Evolutionary conservation across 2,888 invertebrate species (phyloP).

Genomic region (Embidobia sp.): DNA sequence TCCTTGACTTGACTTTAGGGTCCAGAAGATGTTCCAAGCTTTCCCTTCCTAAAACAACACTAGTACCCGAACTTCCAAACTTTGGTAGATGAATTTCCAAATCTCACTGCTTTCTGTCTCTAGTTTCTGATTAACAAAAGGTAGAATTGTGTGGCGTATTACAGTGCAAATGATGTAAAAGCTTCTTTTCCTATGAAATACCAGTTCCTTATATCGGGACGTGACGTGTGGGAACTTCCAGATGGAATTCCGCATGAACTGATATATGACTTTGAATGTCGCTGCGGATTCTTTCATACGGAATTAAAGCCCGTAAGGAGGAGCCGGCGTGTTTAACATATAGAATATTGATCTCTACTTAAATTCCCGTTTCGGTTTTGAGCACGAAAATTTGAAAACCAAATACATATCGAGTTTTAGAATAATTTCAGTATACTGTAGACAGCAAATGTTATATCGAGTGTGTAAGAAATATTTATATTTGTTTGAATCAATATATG

Average conservation of each 20-base stretch:
- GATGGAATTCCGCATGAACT: constrained; percentile 13
- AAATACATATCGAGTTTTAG: not conserved
- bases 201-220: not conserved
- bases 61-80: no score
- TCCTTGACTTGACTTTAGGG: no score
- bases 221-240: constrained; percentile 31
- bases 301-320: constrained; percentile 15
- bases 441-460: no score
- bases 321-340: constrained; percentile 21
- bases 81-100: no score
- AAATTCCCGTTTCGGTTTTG: constrained; percentile 11
- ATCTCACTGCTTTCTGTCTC: no score
- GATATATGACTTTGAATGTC: constrained; percentile 24
- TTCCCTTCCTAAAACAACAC: no score
- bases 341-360: constrained; percentile 16
- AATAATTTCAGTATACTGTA: not conserved
- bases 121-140: not conserved
- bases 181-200: not conserved
- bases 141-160: not conserved
- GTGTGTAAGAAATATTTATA: no score
- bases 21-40: no score
- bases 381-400: constrained; percentile 4
- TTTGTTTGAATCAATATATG: no score
- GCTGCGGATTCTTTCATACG: constrained; percentile 17
- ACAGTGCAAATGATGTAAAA: constrained; percentile 10